phyloP scores from a whole-genome alignment of 1,140 invertebrate genomes.

The Scylla paramamosain region DNA sequence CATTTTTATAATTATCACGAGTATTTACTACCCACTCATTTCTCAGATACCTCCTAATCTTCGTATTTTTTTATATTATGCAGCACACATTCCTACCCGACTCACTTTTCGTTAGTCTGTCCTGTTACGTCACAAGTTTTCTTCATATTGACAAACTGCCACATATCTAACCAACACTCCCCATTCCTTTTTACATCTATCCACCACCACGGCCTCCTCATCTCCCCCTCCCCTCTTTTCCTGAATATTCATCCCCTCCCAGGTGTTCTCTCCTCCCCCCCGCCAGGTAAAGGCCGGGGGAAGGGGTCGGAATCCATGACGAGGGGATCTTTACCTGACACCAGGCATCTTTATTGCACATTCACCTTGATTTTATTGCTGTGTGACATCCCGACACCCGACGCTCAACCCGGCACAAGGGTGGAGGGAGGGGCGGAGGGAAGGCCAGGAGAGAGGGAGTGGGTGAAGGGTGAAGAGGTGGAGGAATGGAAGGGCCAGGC shows the following conservation, averaged over 20 bases:
- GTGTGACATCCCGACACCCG: conserved; percentile 62
- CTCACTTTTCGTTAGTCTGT: too few species aligned
- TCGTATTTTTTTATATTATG: too few species aligned
- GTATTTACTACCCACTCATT: too few species aligned
- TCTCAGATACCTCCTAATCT: too few species aligned
- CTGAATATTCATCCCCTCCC: not conserved
- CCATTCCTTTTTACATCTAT: not conserved
- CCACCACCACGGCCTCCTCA: not conserved
- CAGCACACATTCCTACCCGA: too few species aligned
- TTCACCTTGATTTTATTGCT: conserved; percentile 74
- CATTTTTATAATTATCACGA: not conserved
- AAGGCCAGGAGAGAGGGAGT: not conserved
- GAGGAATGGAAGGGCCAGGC: conserved; percentile 16
- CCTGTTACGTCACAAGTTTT: too few species aligned
- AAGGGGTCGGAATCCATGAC: conserved; percentile 62
- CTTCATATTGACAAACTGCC: not conserved
- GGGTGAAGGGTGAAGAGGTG: conserved; percentile 30
- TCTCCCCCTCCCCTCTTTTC: conserved; percentile 3
- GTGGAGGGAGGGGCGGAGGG: conserved; percentile 28
- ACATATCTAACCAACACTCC: not conserved
- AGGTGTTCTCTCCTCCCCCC: not conserved
- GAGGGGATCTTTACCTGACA: conserved; percentile 73
- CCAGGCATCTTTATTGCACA: conserved; percentile 73
- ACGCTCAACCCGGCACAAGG: conserved; percentile 36
- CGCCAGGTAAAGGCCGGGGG: not conserved